These are phyloP conservation scores for Drosophila obscura DNA, from an alignment of 1,140 invertebrate species.

Conservation along the genomic window DNA sequence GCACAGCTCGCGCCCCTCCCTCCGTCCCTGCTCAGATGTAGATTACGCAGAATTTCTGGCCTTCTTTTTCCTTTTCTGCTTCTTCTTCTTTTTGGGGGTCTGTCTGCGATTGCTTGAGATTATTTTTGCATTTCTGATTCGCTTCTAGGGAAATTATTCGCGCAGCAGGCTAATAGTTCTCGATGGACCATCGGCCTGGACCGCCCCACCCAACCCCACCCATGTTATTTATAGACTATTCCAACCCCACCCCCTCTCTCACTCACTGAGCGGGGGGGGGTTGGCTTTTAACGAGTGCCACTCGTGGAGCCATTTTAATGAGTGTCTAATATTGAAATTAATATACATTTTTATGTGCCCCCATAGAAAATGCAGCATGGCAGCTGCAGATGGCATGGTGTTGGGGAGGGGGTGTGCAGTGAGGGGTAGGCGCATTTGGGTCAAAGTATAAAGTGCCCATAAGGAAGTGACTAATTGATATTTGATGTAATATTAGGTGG, in stretches of 20 bases:
- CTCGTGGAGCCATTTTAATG: constrained; percentile 59
- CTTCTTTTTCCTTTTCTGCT: constrained; percentile 34
- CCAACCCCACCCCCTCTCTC: not conserved
- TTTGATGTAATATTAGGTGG: constrained; percentile 60
- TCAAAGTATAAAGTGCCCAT: constrained; percentile 62
- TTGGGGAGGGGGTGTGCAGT: no score
- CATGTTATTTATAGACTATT: constrained; percentile 63
- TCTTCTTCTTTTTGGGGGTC: constrained; percentile 51
- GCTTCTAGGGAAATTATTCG: constrained; percentile 54
- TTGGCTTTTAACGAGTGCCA: constrained; percentile 44
- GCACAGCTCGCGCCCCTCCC: constrained; percentile 13
- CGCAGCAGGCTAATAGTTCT: constrained; percentile 36
- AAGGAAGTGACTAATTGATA: constrained; percentile 69
- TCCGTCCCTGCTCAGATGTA: constrained; percentile 44
- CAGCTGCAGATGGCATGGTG: constrained; percentile 48
- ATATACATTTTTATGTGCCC: constrained; percentile 70
- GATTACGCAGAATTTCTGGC: constrained; percentile 73
- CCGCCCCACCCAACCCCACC: not conserved
- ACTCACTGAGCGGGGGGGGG: not conserved
- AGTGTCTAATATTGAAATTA: constrained; percentile 74
- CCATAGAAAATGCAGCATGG: constrained; percentile 53
- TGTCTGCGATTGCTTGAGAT: constrained; percentile 56
- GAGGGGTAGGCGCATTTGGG: constrained; percentile 37
- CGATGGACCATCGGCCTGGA: no score
- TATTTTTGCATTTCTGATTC: constrained; percentile 80